Conservation (phyloP, 2,113 vertebrate genomes). For the Saccopteryx bilineata region DNA sequence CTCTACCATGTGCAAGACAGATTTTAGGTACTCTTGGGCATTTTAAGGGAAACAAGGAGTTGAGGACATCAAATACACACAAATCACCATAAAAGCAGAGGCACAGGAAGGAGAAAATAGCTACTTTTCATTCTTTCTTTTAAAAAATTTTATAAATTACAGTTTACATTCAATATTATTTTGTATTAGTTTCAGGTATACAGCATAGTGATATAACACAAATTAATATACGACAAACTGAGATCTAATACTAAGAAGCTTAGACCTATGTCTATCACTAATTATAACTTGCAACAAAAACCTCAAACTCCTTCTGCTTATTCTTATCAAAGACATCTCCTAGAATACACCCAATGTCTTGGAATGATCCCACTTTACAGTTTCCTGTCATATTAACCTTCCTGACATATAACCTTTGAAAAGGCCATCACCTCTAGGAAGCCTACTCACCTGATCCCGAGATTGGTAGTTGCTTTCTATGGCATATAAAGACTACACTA, state of each 20-base stretch:
- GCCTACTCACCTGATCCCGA: neutral
- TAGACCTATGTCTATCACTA: neutral
- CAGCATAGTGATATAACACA: neutral
- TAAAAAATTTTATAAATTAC: neutral
- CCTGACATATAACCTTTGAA: neutral
- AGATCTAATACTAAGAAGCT: neutral
- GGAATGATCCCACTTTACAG: neutral
- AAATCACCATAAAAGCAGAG: neutral
- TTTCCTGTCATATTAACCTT: neutral
- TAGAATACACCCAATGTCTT: neutral
- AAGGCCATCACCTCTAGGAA: neutral
- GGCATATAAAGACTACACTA: neutral
- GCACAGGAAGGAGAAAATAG: neutral
- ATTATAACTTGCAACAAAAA: constrained; percentile 40
- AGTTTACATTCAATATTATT: neutral
- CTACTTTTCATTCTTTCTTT: neutral
- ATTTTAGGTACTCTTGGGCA: neutral
- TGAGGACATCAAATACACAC: neutral
- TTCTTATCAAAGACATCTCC: neutral
- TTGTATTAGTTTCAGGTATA: neutral
- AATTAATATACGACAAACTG: neutral
- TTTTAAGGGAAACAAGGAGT: constrained; percentile 31
- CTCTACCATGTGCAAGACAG: neutral
- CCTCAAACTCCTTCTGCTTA: neutral
- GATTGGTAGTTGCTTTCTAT: neutral